Evolutionary conservation across 1,140 invertebrate species (phyloP), one percentile per base, ranked within the genome.

Genomic region (Pseudomyrmex pallidus): DNA sequence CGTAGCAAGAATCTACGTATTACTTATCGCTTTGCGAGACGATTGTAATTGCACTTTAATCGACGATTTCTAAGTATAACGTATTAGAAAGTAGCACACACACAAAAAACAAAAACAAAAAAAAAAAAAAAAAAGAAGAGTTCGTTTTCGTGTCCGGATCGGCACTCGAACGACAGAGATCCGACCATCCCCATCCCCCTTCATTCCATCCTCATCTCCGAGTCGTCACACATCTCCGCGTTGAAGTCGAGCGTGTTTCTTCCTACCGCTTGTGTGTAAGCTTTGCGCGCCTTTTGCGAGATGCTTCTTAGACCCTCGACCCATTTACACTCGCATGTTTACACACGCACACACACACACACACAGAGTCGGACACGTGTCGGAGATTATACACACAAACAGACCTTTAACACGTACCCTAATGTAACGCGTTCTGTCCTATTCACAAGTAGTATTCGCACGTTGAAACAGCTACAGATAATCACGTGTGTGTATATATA

Each of bases 201-300:
- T 2, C 25, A 7, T 46, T 9, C 63, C 15, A 10, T 50, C 46
- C 35, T 70, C 64, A 70, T 78, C 64, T 70, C 22, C 67, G 66
- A 59, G 66, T 72, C 44, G 54, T 35, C 35, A 35, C 35, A 56
- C 64, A 80, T 80, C 66, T 80, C 44, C 76, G 64, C 22, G 10
- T 67, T 67, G 50, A 62, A 25, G 15, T 59, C 61, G 44, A 63
- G 46, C 61, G 72, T 78, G 66, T 87, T 84, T 66, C 61, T 61
- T 82, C 67, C 82, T 35, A 35, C 64, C 86, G 89, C 86, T 91
- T 88, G 62, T 72, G 85, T 84, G 80, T 84, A 72, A 90, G 90
- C 91, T 91, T 90, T 87, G 89, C 90, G 86, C 90, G 86, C 90
- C 74, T 89, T 66, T 86, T 85, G 87, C 85, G 76, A 87, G 56